Conservation (phyloP, 35 echinoderm and acorn worm genomes). For the Stichopus chloronotus region DNA sequence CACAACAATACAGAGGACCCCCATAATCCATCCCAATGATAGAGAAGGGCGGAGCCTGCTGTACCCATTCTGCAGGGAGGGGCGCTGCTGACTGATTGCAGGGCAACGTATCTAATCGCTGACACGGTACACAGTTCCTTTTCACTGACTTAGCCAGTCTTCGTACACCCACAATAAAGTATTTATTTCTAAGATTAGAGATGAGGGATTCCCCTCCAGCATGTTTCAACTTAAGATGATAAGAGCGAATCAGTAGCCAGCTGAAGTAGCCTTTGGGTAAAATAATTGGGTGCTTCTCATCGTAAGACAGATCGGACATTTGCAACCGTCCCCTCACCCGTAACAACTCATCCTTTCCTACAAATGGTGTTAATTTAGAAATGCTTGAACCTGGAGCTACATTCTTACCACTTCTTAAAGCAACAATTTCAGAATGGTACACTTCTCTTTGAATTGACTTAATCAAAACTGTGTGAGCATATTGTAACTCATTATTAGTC, state of each 20-base stretch:
- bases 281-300: conserved; percentile 54
- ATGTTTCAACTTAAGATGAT: conserved; percentile 48
- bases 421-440: background rate
- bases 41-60: conserved; percentile 48
- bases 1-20: conserved; percentile 50
- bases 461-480: background rate
- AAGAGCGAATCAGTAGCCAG: conserved; percentile 28
- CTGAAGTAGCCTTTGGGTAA: conserved; percentile 36
- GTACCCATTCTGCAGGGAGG: conserved; percentile 31
- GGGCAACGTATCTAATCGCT: conserved; percentile 26
- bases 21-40: conserved; percentile 42
- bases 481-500: conserved; percentile 5
- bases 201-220: conserved; percentile 39
- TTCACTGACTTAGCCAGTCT: conserved; percentile 48
- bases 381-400: background rate
- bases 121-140: conserved; percentile 33
- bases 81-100: conserved; percentile 43
- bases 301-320: conserved; percentile 45
- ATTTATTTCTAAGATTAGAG: conserved; percentile 37
- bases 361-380: conserved; percentile 28
- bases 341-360: conserved; percentile 26
- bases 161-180: conserved; percentile 38
- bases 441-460: conserved; percentile 10
- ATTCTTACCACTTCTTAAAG: conserved; percentile 39
- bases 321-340: conserved; percentile 40